Conservation (phyloP, 2,113 vertebrate species). For the Lagenorhynchus albirostris region DNA sequence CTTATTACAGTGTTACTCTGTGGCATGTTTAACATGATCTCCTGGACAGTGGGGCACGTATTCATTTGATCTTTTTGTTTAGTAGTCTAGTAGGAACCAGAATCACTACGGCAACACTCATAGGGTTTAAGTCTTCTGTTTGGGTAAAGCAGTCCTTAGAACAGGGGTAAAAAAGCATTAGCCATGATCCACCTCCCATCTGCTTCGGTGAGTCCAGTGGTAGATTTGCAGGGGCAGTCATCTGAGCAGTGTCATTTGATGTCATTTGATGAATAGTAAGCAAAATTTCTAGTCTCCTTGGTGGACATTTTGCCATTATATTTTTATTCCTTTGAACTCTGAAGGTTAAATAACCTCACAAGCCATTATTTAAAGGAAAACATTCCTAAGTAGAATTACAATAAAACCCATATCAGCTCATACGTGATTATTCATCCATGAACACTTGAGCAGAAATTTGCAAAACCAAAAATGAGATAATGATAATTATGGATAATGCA, state of each 20-base stretch:
- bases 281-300: background rate
- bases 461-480: background rate
- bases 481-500: background rate
- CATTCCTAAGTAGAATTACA: background rate
- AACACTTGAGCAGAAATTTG: background rate
- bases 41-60: background rate
- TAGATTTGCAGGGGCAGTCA: background rate
- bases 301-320: background rate
- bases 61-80: background rate
- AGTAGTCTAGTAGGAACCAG: background rate
- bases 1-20: background rate
- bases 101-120: background rate
- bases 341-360: background rate
- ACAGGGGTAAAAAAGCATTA: background rate
- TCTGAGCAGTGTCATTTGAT: background rate
- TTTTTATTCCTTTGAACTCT: conserved; percentile 15
- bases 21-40: background rate
- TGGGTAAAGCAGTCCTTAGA: background rate
- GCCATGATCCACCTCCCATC: background rate
- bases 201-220: background rate
- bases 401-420: background rate
- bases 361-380: background rate
- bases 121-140: background rate
- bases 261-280: background rate
- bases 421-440: background rate